Evolutionary conservation across 2,888 invertebrate species (phyloP).

Genomic region (Conops quadrifasciatus): DNA sequence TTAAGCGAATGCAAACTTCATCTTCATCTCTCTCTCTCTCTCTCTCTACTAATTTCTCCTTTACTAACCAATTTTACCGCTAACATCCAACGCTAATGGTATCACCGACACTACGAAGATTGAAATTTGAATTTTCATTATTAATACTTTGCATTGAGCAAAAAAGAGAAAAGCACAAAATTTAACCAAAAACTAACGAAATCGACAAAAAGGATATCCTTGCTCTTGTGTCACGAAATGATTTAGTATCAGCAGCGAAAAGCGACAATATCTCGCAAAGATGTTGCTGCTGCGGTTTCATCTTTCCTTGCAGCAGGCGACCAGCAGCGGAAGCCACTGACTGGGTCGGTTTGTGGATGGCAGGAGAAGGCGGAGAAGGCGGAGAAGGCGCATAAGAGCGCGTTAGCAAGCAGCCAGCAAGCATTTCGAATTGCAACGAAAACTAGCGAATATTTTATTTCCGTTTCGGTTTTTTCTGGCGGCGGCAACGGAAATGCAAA

Average conservation of each 20-base stretch:
- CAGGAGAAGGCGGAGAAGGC: too few relatives aligned
- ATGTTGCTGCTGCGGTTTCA: slow-evolving; percentile 14
- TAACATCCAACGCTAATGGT: not conserved
- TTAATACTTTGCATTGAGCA: not conserved
- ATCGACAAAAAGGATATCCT: not conserved
- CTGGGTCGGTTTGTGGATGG: too few relatives aligned
- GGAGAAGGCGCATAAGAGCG: too few relatives aligned
- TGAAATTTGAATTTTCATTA: not conserved
- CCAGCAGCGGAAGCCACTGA: not conserved
- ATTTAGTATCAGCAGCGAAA: slow-evolving; percentile 28
- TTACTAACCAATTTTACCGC: slow-evolving; percentile 12
- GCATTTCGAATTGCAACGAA: slow-evolving; percentile 33
- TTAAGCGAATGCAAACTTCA: too few relatives aligned
- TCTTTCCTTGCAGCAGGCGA: too few relatives aligned
- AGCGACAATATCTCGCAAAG: not conserved
- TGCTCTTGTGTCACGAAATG: slow-evolving; percentile 32
- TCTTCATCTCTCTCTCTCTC: too few relatives aligned
- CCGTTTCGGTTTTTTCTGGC: slow-evolving; percentile 37
- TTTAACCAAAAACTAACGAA: slow-evolving; percentile 6
- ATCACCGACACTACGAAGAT: too few relatives aligned
- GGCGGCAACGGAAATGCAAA: slow-evolving; percentile 37
- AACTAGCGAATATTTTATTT: slow-evolving; percentile 41
- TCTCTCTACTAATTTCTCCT: too few relatives aligned
- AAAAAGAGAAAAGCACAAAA: not conserved
- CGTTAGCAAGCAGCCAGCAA: too few relatives aligned